These are phyloP conservation scores for Gonioctena quinquepunctata DNA, from an alignment of 1,140 invertebrate genomes.

Conservation along the genomic window DNA sequence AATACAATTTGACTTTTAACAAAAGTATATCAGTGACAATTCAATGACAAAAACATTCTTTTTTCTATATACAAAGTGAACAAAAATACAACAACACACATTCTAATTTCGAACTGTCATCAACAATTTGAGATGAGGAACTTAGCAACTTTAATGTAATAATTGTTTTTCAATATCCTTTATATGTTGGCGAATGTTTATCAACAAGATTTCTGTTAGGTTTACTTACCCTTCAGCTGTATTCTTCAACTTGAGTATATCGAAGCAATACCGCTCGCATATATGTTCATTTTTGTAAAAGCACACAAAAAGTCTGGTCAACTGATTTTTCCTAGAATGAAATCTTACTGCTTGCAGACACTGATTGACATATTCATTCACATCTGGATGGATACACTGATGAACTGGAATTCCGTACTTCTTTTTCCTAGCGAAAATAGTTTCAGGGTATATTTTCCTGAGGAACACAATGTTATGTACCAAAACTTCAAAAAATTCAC, in stretches of 20 bases:
- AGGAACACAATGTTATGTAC: conserved; percentile 60
- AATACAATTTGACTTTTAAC: too few species aligned
- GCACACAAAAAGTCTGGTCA: conserved; percentile 35
- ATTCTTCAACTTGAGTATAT: conserved; percentile 27
- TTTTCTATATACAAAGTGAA: too few species aligned
- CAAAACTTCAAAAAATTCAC: conserved; percentile 62
- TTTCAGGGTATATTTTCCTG: conserved; percentile 61
- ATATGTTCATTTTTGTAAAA: conserved; percentile 26
- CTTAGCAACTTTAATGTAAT: too few species aligned
- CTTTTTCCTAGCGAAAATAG: conserved; percentile 59
- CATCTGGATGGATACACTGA: conserved; percentile 59
- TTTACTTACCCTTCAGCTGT: conserved; percentile 28
- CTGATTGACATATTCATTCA: conserved; percentile 61
- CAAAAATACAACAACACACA: too few species aligned
- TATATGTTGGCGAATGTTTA: background rate
- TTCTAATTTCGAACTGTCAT: too few species aligned
- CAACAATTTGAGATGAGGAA: too few species aligned
- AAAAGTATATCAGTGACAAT: too few species aligned
- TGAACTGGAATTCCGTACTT: conserved; percentile 60
- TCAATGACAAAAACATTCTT: too few species aligned
- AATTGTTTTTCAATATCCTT: background rate
- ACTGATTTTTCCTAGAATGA: conserved; percentile 34
- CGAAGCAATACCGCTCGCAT: conserved; percentile 37
- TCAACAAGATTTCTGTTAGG: background rate
- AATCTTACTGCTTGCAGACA: conserved; percentile 51